Percentiles rank a stretch among this genome's conserved stretches.
These are phyloP conservation scores for Iguana delicatissima DNA, from an alignment of 2,797 vertebrate genomes.

Conservation along the genomic window DNA sequence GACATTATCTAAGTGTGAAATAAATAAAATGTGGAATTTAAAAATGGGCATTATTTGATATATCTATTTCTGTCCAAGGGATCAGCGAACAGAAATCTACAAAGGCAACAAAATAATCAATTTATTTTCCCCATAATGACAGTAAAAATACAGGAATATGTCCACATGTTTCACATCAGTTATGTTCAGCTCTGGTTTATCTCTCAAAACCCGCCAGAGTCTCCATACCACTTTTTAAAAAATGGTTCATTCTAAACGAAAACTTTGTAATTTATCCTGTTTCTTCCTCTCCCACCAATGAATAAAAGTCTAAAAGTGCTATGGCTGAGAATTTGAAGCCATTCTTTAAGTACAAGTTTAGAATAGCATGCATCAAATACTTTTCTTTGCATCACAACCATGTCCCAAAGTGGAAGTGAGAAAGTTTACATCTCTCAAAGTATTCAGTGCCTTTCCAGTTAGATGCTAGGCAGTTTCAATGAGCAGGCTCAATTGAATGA, in stretches of 20 bases:
- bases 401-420: constrained; percentile 24
- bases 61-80: constrained; percentile 4
- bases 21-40: constrained; percentile 35
- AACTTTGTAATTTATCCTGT: not conserved
- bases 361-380: not conserved
- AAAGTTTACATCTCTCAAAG: not conserved
- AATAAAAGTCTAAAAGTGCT: constrained; percentile 10
- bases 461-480: not conserved
- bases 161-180: constrained; percentile 7
- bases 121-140: not conserved
- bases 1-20: constrained; percentile 33
- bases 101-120: constrained; percentile 27
- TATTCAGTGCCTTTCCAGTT: not conserved
- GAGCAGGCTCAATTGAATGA: constrained; percentile 29
- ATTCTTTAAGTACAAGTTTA: constrained; percentile 4
- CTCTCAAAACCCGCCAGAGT: constrained; percentile 5
- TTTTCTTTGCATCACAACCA: constrained; percentile 2
- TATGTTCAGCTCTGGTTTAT: constrained; percentile 26
- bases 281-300: not conserved
- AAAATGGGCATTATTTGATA: constrained; percentile 15
- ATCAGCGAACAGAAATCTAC: not conserved
- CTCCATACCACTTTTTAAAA: not conserved
- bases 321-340: not conserved
- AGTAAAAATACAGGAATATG: not conserved
- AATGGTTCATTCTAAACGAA: not conserved